Base-by-base conservation (phyloP, 2,888 invertebrate genomes). In the Tetranychus truncatus region DNA sequence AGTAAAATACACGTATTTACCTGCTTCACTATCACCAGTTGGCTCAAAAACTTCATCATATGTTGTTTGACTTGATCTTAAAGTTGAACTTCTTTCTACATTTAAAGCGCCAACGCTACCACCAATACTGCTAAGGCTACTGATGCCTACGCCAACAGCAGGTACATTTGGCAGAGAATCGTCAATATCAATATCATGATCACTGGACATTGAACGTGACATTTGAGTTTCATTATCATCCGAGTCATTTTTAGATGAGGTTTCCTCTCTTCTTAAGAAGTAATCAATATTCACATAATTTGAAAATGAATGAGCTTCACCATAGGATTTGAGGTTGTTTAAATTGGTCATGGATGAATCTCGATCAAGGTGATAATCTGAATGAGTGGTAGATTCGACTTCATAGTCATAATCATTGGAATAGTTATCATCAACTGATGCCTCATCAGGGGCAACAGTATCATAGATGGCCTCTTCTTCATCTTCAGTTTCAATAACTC, bases 281-380 rank as follows among this genome's bases (percentile, higher is more conserved):
- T 91, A 92, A 84, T 92, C 92, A 84, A 92, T 92, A 84, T 92
- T 92, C 83, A 92, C 92, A 84, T 92, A 92, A 84, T 92, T 79
- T 21, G 79, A 76, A 76, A 75, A 79, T 46, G 66, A 69, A 72
- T 74, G 55, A 18, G 34, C 20, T 45, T 76, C 76, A 11, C 34
- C 45, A n/a, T 67, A 11, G 8, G 72, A 55, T 24, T 73, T 73
- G 6, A n/a, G 45, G 45, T 73, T 65, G 8, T 34, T 73, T 15
- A 34, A 8, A 15, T 45, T 45, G n/a, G n/a, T 44, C 18, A 45
- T n/a, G 34, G 69, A 69, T 24, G 34, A 69, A 69, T 24, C 69
- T 24, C 69, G 69, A 69, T 21, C 34, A 20, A 24, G 21, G 11
- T 24, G 69, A 21, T 24, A 69, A 21, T 11, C 21, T 24, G 69